A percentile compares a stretch with the other conserved stretches of the same genome.
Evolutionary conservation across 30 jellyfish, hydroid and myxozoan species (phyloP).

Genomic region (Aurelia coerulea): DNA sequence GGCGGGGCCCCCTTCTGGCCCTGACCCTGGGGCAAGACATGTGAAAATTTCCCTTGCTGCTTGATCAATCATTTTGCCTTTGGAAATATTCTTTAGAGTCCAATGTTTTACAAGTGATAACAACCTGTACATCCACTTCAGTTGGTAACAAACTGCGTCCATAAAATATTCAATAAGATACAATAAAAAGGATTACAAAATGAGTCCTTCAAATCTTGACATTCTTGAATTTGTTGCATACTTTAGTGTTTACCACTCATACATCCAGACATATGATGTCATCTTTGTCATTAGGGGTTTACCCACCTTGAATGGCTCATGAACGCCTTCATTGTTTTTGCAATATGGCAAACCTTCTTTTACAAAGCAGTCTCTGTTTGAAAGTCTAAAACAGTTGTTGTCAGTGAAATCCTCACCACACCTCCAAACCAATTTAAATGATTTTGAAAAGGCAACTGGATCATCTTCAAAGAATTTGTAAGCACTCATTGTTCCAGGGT

Average conservation of each 20-base stretch:
- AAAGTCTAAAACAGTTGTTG: conserved; percentile 15
- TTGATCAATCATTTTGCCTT: too few relatives aligned
- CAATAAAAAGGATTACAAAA: too few relatives aligned
- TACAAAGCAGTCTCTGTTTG: conserved; percentile 11
- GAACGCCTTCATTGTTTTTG: conserved; percentile 14
- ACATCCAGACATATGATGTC: conserved; percentile 77
- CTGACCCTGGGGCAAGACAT: too few relatives aligned
- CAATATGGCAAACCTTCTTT: conserved; percentile 23
- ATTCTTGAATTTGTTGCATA: background rate
- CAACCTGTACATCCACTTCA: too few relatives aligned
- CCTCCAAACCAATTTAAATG: conserved; percentile 68
- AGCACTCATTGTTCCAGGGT: conserved; percentile 75
- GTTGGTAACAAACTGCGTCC: too few relatives aligned
- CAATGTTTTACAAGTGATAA: too few relatives aligned
- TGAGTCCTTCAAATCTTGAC: too few relatives aligned
- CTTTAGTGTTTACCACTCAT: conserved; percentile 54
- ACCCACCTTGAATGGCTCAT: background rate
- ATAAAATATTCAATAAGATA: too few relatives aligned
- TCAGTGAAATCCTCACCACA: conserved; percentile 56
- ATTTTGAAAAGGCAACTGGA: conserved; percentile 48
- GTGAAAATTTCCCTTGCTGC: too few relatives aligned
- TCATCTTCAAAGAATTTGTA: conserved; percentile 73
- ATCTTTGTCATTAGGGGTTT: conserved; percentile 15
- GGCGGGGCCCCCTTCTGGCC: too few relatives aligned
- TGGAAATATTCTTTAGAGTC: too few relatives aligned